phyloP scores from a whole-genome alignment of 2,888 invertebrate species.

The Oligia fasciuncula region DNA sequence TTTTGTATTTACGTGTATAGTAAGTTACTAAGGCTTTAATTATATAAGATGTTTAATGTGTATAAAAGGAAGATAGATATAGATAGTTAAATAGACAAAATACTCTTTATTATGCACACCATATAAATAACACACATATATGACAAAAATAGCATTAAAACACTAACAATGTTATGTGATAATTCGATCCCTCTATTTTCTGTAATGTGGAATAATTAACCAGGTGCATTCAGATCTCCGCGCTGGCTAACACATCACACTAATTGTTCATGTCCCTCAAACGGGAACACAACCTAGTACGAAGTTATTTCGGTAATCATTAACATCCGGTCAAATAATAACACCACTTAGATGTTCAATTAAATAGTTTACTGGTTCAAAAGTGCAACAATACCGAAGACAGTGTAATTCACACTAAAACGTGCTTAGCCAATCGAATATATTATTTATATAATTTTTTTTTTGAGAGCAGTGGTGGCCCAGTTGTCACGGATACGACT shows the following conservation, averaged over 20 bases:
- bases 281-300: slow-evolving; percentile 11
- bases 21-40: neutral
- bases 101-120: neutral
- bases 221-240: slow-evolving; percentile 28
- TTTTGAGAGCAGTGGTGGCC: no score
- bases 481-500: no score
- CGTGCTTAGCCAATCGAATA: slow-evolving; percentile 4
- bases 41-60: neutral
- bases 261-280: slow-evolving; percentile 44
- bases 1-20: neutral
- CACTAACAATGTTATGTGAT: slow-evolving; percentile 14
- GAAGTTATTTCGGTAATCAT: slow-evolving; percentile 57
- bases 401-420: neutral
- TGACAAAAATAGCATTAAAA: neutral
- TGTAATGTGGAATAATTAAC: slow-evolving; percentile 57
- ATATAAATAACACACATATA: neutral
- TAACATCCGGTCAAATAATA: slow-evolving; percentile 20
- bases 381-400: slow-evolving; percentile 1
- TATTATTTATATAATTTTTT: no score
- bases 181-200: slow-evolving; percentile 45
- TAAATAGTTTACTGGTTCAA: slow-evolving; percentile 24
- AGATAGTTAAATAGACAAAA: neutral
- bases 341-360: neutral
- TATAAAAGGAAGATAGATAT: neutral
- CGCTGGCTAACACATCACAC: slow-evolving; percentile 29